phyloP scores from a whole-genome alignment of 2,888 invertebrate species.

The Julus scandinavius region DNA sequence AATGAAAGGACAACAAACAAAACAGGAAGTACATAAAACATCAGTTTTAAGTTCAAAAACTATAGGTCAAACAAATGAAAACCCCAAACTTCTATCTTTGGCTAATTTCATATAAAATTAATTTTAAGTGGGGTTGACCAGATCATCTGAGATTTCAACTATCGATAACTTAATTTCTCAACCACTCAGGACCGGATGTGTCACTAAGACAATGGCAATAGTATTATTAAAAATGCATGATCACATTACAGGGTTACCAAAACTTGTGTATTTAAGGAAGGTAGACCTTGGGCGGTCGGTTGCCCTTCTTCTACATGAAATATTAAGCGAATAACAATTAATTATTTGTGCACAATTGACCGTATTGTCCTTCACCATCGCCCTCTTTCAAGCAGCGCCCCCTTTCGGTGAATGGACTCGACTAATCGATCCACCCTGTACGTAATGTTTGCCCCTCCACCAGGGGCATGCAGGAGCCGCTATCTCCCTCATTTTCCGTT shows the following conservation, averaged over 20 bases:
- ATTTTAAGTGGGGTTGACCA: too few relatives aligned
- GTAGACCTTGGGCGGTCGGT: not conserved
- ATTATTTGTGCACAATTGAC: constrained; percentile 26
- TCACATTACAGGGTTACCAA: not conserved
- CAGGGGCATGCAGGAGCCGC: constrained; percentile 28
- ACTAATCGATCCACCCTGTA: constrained; percentile 34
- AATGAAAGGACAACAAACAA: too few relatives aligned
- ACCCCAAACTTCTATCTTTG: too few relatives aligned
- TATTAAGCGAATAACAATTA: constrained; percentile 16
- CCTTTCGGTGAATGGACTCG: not conserved
- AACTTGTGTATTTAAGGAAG: too few relatives aligned
- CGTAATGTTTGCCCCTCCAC: not conserved
- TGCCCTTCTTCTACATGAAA: not conserved
- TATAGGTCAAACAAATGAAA: too few relatives aligned
- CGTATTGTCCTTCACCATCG: not conserved
- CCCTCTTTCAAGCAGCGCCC: not conserved
- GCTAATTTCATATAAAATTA: too few relatives aligned
- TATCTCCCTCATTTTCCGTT: constrained; percentile 5
- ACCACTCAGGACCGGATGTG: too few relatives aligned
- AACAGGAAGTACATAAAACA: too few relatives aligned
- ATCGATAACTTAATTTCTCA: too few relatives aligned
- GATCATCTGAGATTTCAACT: too few relatives aligned
- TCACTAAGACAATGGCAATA: too few relatives aligned
- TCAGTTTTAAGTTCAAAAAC: too few relatives aligned
- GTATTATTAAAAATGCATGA: not conserved